These are phyloP conservation scores for Chydorus sphaericus DNA, from an alignment of 2,888 invertebrate species.

Conservation along the genomic window DNA sequence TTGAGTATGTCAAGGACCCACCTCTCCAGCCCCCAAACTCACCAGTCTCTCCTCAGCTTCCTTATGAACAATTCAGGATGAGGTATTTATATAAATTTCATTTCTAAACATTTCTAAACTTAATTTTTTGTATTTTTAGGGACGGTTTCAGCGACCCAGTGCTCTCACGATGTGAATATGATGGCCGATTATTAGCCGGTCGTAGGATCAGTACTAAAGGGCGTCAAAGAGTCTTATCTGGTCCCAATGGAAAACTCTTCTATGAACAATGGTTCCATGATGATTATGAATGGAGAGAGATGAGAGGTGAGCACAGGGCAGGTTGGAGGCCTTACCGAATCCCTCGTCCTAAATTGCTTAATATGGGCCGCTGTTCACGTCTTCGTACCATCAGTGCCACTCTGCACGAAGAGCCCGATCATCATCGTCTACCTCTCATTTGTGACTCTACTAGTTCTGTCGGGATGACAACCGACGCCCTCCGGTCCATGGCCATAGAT, in stretches of 20 bases:
- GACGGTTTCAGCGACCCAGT: neutral
- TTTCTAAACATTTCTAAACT: too few relatives aligned
- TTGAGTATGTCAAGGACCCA: neutral
- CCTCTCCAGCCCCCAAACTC: constrained; percentile 13
- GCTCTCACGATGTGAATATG: neutral
- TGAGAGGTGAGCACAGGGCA: neutral
- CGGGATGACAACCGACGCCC: neutral
- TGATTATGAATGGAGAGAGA: neutral
- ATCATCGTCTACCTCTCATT: neutral
- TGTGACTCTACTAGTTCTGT: constrained; percentile 7
- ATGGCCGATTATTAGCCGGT: neutral
- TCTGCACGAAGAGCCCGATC: constrained; percentile 10
- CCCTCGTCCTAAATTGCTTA: constrained; percentile 8
- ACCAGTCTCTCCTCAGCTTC: constrained; percentile 11
- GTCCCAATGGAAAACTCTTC: constrained; percentile 6
- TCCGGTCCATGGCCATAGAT: neutral
- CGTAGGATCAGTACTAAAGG: constrained; percentile 8
- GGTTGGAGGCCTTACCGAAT: constrained; percentile 9
- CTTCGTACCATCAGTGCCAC: constrained; percentile 11
- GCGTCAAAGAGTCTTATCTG: constrained; percentile 8
- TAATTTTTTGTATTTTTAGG: neutral
- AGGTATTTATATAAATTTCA: neutral
- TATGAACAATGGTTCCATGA: neutral
- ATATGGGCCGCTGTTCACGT: neutral
- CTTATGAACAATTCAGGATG: neutral